Conservation (phyloP, 2,797 vertebrate species). For the Sebastiscus tertius region DNA sequence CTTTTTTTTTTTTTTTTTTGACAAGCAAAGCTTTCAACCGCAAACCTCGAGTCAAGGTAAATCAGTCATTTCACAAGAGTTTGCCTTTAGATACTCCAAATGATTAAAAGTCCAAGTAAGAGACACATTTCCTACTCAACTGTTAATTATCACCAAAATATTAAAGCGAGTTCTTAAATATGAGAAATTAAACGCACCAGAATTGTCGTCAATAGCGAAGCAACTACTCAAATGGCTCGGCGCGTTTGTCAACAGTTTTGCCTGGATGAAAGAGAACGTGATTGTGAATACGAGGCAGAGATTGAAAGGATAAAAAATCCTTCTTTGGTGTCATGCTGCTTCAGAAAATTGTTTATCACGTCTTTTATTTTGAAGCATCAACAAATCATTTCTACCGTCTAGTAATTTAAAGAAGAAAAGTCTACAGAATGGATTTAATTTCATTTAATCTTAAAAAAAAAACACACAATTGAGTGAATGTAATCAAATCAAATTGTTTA, state of each 20-base stretch:
- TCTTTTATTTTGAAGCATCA: conserved; percentile 9
- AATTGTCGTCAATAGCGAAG: neutral
- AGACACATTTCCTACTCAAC: neutral
- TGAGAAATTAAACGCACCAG: neutral
- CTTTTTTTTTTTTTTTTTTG: neutral
- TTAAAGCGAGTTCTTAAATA: neutral
- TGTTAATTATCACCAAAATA: conserved; percentile 20
- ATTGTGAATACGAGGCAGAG: conserved; percentile 12
- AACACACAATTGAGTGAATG: neutral
- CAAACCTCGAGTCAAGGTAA: conserved; percentile 16
- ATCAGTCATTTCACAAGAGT: conserved; percentile 2
- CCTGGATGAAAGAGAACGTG: conserved; percentile 3
- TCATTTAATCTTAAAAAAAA: neutral
- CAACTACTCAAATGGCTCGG: neutral
- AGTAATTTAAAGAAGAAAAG: neutral
- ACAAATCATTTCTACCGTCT: neutral
- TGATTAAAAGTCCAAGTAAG: conserved; percentile 6
- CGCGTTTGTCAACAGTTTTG: neutral
- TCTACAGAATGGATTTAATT: neutral
- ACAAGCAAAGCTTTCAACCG: conserved; percentile 12
- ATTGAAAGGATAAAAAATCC: conserved; percentile 26
- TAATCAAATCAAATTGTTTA: neutral
- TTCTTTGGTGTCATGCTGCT: conserved; percentile 10
- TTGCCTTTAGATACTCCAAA: conserved; percentile 7
- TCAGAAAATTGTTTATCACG: conserved; percentile 4